Evolutionary conservation across 2,888 invertebrate species (phyloP), one percentile per base, ranked within the genome.

Genomic region (Ormyrus labotus): DNA sequence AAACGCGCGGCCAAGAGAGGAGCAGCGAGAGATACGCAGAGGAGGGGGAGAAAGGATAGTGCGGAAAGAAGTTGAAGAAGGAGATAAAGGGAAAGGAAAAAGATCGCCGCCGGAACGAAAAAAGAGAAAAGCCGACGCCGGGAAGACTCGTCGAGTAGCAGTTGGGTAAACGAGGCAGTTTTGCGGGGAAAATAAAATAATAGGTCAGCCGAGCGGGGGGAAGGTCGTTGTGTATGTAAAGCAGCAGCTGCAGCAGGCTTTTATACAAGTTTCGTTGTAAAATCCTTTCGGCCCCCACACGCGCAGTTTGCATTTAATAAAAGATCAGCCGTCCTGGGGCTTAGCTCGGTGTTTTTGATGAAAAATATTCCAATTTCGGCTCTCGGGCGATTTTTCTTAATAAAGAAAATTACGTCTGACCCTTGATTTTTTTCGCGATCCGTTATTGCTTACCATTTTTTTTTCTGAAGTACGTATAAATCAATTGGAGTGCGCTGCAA

Each of bases 101-200:
- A 60, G 6, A 63, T 8, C 9, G 11, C 5, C 7, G 45, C n/a
- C 7, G 47, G 45, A 45, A 58, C 48, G 64, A n/a, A 3, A 64
- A 47, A n/a, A n/a, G 9, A 6, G 6, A 11, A 45, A 45, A 63
- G 69, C 5, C 34, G 45, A 2, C 34, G 55, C 47, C 4, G 19
- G 8, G 48, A 47, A 71, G 78, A 65, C 51, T 71, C 51, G 65
- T 78, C 78, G 72, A 82, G 70, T 81, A 82, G 80, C 82, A 57
- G 74, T 74, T 79, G 84, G 72, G 72, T 81, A 83, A 84, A 83
- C 74, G 83, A 81, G 73, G 83, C 78, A 83, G 74, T 84, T 84
- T 82, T 73, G 83, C 50, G 83, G 81, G 69, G 3, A 82, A 83
- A 84, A 84, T 84, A 81, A 83, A 84, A 71, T 81, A 84, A 84